phyloP scores from a whole-genome alignment of 2,113 vertebrate species.

The Podiceps cristatus region DNA sequence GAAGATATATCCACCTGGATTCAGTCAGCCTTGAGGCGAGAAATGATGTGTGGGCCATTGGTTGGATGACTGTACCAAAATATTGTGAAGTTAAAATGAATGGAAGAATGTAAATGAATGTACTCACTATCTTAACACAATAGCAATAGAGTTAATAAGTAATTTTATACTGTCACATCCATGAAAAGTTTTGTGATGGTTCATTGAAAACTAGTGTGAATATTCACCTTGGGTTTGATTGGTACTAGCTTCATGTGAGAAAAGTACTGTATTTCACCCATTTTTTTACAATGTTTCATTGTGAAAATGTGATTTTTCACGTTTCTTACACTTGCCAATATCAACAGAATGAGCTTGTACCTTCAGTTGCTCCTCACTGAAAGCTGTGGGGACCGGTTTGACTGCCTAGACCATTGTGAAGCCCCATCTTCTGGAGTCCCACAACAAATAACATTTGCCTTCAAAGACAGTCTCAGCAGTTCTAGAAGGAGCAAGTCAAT shows the following conservation, averaged over 20 bases:
- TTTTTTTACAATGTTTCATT: neutral
- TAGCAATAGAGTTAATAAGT: neutral
- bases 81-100: constrained; percentile 28
- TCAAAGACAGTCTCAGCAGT: neutral
- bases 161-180: neutral
- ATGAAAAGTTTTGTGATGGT: neutral
- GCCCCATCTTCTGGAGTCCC: neutral
- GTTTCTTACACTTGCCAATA: neutral
- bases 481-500: neutral
- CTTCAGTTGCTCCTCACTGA: neutral
- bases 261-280: neutral
- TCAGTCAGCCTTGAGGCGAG: neutral
- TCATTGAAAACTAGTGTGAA: neutral
- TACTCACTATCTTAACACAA: neutral
- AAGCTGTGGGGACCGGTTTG: neutral
- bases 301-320: neutral
- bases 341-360: neutral
- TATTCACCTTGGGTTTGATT: neutral
- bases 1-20: neutral
- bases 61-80: neutral
- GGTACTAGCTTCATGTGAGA: neutral
- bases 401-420: neutral
- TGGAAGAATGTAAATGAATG: neutral
- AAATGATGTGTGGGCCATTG: neutral
- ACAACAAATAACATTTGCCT: neutral